Percentiles rank a stretch among this genome's conserved stretches.
Evolutionary conservation across 2,113 vertebrate genomes (phyloP).

Genomic region (Elephas maximus): DNA sequence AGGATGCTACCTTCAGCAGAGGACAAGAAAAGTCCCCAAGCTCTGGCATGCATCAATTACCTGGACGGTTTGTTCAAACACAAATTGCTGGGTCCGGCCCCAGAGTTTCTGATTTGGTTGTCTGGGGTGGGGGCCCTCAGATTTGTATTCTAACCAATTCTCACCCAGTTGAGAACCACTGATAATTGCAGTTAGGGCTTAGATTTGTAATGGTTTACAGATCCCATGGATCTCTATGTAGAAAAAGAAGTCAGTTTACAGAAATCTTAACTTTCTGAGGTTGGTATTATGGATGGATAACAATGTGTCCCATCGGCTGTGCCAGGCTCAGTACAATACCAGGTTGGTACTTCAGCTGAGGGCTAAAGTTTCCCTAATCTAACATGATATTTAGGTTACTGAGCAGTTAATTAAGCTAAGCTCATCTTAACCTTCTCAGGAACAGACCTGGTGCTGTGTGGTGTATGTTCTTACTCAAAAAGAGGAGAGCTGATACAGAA

Average conservation of each 20-base stretch:
- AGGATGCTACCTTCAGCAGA: neutral
- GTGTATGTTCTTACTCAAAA: neutral
- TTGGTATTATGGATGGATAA: too few relatives aligned
- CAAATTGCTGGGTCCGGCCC: neutral
- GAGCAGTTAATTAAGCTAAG: neutral
- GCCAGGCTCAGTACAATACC: neutral
- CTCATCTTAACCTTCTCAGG: constrained; percentile 1
- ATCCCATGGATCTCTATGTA: neutral
- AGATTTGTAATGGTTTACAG: neutral
- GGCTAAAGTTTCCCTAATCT: neutral
- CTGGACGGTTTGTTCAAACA: neutral
- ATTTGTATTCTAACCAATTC: constrained; percentile 15
- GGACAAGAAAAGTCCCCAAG: neutral
- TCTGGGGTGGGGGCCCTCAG: neutral
- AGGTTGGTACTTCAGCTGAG: neutral
- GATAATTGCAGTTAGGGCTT: neutral
- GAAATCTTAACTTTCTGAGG: neutral
- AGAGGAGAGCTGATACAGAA: neutral
- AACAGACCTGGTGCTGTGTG: neutral
- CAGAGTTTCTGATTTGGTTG: neutral
- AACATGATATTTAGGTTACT: neutral
- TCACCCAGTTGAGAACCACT: neutral
- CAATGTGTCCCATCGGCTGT: neutral
- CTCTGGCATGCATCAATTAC: neutral
- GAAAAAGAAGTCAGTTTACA: neutral